Evolutionary conservation across 2,888 invertebrate species (phyloP).

Genomic region (Mesorhabditis belari): DNA sequence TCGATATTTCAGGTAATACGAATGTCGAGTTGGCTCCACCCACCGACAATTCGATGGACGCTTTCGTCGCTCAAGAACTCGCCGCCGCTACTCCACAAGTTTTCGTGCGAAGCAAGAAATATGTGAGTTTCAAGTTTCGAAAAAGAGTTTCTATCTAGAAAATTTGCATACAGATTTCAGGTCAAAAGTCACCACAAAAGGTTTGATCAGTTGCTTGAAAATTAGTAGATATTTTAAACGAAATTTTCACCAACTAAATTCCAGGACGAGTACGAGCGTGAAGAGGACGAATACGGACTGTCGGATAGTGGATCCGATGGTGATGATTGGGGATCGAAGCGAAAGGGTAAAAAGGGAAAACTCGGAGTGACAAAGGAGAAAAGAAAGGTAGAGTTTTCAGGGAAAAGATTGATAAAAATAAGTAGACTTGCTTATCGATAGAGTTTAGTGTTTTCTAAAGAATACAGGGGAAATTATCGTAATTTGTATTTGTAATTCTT

Average conservation of each 20-base stretch:
- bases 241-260: too few relatives aligned
- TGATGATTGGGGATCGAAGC: constrained; percentile 44
- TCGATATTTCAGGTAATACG: not conserved
- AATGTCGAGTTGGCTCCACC: not conserved
- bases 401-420: not conserved
- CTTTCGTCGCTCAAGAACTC: not conserved
- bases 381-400: constrained; percentile 13
- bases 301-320: constrained; percentile 37
- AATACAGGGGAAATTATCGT: too few relatives aligned
- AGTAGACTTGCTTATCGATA: too few relatives aligned
- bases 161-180: too few relatives aligned
- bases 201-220: too few relatives aligned
- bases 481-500: too few relatives aligned
- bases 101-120: not conserved
- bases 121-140: not conserved
- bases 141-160: too few relatives aligned
- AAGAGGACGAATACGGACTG: constrained; percentile 31
- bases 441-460: too few relatives aligned
- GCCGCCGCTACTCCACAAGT: not conserved
- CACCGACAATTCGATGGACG: not conserved
- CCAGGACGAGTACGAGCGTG: not conserved
- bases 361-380: constrained; percentile 14
- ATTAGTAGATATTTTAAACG: too few relatives aligned
- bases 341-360: not conserved
- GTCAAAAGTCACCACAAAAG: too few relatives aligned